These are phyloP conservation scores for Chascanopsetta lugubris DNA, from an alignment of 2,113 vertebrate genomes.

Conservation along the genomic window DNA sequence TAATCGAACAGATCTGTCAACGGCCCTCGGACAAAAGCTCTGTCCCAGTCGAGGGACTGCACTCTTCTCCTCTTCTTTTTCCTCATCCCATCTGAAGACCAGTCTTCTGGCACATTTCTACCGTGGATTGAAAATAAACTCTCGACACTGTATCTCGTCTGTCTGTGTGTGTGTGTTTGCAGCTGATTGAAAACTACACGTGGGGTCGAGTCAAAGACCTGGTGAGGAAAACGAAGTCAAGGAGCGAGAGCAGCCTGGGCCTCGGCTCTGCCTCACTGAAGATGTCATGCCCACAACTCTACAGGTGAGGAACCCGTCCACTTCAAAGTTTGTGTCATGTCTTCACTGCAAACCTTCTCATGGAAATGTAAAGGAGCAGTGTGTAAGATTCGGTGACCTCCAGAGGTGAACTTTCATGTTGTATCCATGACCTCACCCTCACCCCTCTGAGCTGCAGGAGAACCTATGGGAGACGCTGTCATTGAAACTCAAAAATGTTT, in stretches of 20 bases:
- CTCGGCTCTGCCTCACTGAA: conserved; percentile 82
- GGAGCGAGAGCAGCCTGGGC: conserved; percentile 81
- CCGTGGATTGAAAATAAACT: too few species aligned
- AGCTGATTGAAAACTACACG: conserved; percentile 79
- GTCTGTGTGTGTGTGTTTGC: conserved; percentile 18
- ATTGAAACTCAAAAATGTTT: too few species aligned
- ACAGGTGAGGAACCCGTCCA: conserved; percentile 73
- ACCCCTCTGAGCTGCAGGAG: too few species aligned
- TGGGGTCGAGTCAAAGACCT: conserved; percentile 86
- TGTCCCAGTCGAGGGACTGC: too few species aligned
- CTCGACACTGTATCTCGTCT: too few species aligned
- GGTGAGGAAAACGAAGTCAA: conserved; percentile 80
- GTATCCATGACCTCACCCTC: too few species aligned
- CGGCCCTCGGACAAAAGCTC: too few species aligned
- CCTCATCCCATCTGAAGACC: not conserved
- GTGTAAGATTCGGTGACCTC: too few species aligned
- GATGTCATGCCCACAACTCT: conserved; percentile 88
- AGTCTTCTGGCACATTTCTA: not conserved
- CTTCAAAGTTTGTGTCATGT: not conserved
- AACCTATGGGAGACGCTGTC: too few species aligned
- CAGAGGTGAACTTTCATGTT: too few species aligned
- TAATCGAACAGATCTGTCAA: not conserved
- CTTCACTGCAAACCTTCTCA: not conserved
- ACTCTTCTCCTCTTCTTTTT: not conserved
- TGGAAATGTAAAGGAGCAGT: too few species aligned